These are phyloP conservation scores for Mythimna ferrago DNA, from an alignment of 2,888 invertebrate genomes.

Conservation along the genomic window DNA sequence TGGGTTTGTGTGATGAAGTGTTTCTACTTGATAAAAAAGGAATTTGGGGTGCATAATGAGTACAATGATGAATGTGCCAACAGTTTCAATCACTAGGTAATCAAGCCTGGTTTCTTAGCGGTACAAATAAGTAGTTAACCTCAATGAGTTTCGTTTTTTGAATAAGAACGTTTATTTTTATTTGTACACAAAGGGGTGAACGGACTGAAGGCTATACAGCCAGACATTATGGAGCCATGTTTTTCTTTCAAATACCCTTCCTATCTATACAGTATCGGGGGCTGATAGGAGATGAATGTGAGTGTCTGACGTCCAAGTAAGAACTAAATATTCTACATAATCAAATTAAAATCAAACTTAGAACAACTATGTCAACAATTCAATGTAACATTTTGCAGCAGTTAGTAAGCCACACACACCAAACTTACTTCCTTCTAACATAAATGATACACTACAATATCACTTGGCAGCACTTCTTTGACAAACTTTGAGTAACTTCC, in stretches of 20 bases:
- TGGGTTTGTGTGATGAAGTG: slow-evolving; percentile 8
- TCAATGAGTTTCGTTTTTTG: background rate
- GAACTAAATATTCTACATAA: background rate
- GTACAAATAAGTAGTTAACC: background rate
- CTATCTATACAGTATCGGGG: background rate
- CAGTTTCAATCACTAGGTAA: background rate
- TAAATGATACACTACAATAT: slow-evolving; percentile 27
- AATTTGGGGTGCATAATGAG: background rate
- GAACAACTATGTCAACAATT: background rate
- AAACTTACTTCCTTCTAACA: slow-evolving; percentile 7
- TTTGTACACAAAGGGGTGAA: slow-evolving; percentile 11
- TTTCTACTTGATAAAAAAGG: slow-evolving; percentile 1
- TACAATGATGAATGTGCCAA: background rate
- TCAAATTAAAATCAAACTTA: no score
- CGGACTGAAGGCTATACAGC: background rate
- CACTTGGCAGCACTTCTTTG: slow-evolving; percentile 26
- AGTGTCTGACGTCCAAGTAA: background rate
- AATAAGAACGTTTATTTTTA: slow-evolving; percentile 15
- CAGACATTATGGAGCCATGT: slow-evolving; percentile 22
- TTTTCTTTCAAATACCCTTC: background rate
- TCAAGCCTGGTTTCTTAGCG: background rate
- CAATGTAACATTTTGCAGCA: background rate
- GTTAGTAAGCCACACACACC: background rate
- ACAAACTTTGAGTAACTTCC: slow-evolving; percentile 24
- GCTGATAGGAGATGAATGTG: background rate